Evolutionary conservation across 2,888 invertebrate genomes (phyloP), one percentile per base, ranked within the genome.

Genomic region (Orchesellides sinensis): DNA sequence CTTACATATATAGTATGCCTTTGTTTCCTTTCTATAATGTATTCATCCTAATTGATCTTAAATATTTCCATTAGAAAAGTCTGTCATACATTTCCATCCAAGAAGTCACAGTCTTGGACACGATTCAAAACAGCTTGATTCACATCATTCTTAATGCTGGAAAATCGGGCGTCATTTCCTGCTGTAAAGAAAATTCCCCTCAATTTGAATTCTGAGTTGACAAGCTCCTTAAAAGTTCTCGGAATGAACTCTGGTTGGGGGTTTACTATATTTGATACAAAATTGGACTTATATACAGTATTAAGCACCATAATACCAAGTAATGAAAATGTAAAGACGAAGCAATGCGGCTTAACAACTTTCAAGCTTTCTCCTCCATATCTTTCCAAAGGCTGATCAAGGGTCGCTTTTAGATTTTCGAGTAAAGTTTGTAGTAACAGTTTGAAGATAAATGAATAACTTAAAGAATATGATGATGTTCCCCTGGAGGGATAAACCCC

Each of bases 231-330:
- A n/a, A 66, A 68, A 0, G 49, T 68, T 14, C 19, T 68, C 29
- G 68, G 68, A 8, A 68, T 49, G 19, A 52, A 52, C 23, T 68
- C 68, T 0, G 14, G 19, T 10, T 68, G 1, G 14, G 68, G 68
- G 14, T 4, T 49, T 6, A 68, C 68, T 2, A 68, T 68, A 52
- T 29, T 29, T 19, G 68, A 49, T 6, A 68, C 68, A 29, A 68
- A 68, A 12, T 29, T 49, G 14, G 68, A 68, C 19, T 68, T 68
- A 32, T 68, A 68, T 29, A 19, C 52, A 19, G 14, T 68, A 27
- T 19, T 29, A 19, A 68, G 14, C 10, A 29, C 10, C 68, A 68
- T n/a, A 3, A 49, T 29, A 23, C n/a, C 29, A 12, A 68, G 19
- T 8, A 68, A 21, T 52, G 49, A 68, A 27, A 47, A 10, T 0